Conservation (phyloP, 2,888 invertebrate species). For the Pharmacophagus antenor region DNA sequence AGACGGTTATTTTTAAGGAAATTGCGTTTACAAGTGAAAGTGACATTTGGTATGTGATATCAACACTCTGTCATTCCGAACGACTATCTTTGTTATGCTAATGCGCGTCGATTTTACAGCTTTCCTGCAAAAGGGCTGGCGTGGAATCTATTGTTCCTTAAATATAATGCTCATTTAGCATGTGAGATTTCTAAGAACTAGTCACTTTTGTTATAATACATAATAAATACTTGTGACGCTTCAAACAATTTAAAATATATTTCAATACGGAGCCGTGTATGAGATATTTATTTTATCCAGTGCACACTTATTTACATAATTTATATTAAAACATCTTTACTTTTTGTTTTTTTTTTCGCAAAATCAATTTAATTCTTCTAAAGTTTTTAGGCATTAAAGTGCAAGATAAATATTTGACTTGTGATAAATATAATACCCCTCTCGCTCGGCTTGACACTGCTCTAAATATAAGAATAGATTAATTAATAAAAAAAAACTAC, state of each 20-base stretch:
- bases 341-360: too few species aligned
- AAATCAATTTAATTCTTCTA: too few species aligned
- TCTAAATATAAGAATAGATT: too few species aligned
- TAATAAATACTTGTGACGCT: slow-evolving; percentile 27
- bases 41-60: slow-evolving; percentile 57
- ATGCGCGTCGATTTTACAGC: slow-evolving; percentile 66
- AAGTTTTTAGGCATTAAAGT: too few species aligned
- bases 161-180: slow-evolving; percentile 47
- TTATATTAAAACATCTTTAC: too few species aligned
- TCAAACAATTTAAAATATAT: slow-evolving; percentile 16
- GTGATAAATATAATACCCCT: too few species aligned
- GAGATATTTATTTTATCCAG: slow-evolving; percentile 40
- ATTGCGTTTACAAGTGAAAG: slow-evolving; percentile 67
- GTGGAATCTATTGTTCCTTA: slow-evolving; percentile 57
- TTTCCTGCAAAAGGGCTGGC: slow-evolving; percentile 65
- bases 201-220: slow-evolving; percentile 31
- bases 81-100: slow-evolving; percentile 75
- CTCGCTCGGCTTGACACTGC: too few species aligned
- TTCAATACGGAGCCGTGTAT: slow-evolving; percentile 14
- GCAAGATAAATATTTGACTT: too few species aligned
- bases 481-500: too few species aligned
- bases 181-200: slow-evolving; percentile 64
- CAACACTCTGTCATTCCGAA: slow-evolving; percentile 64
- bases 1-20: slow-evolving; percentile 32
- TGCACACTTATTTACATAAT: too few species aligned